phyloP scores from a whole-genome alignment of 2,113 vertebrate genomes.

The Procavia capensis region DNA sequence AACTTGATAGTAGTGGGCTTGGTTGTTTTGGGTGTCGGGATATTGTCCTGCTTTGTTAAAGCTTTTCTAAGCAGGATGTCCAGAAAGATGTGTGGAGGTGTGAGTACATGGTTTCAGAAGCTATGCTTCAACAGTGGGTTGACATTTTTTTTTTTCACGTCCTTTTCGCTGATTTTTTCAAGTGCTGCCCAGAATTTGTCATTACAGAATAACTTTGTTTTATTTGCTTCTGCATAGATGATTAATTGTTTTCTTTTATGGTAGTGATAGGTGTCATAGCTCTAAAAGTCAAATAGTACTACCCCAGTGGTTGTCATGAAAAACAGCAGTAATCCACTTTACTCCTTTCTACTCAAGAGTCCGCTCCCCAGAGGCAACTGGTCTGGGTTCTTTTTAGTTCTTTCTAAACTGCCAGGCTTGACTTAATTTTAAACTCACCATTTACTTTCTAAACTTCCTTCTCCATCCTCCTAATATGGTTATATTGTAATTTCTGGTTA shows the following conservation, averaged over 20 bases:
- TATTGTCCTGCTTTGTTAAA: not conserved
- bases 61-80: not conserved
- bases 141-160: not conserved
- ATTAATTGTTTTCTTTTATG: constrained; percentile 3
- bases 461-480: not conserved
- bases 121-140: not conserved
- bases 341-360: not conserved
- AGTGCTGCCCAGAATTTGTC: not conserved
- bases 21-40: too few species aligned
- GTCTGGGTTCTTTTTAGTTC: not conserved
- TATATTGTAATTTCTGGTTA: not conserved
- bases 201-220: not conserved
- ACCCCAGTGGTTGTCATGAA: not conserved
- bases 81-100: not conserved
- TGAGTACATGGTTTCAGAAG: not conserved
- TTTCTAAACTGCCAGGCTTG: constrained; percentile 8
- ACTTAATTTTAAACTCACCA: not conserved
- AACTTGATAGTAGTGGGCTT: too few species aligned
- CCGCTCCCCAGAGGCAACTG: not conserved
- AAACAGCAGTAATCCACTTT: not conserved
- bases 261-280: not conserved
- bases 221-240: constrained; percentile 29
- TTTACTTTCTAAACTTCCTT: not conserved
- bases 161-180: not conserved
- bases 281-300: not conserved